These are phyloP conservation scores for Acrobasis consociella DNA, from an alignment of 2,888 invertebrate genomes.

Conservation along the genomic window DNA sequence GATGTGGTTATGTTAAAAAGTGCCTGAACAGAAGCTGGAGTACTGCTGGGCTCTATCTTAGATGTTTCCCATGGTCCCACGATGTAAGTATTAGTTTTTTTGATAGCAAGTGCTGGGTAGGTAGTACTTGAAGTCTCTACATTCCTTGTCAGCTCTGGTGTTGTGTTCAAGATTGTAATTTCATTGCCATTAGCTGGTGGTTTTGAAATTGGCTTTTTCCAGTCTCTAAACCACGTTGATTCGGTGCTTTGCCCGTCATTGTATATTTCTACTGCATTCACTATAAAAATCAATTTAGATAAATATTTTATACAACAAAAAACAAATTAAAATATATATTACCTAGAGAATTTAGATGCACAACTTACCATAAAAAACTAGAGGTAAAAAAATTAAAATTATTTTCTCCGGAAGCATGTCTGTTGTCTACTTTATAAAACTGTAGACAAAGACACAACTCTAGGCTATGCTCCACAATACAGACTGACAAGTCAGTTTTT, in stretches of 20 bases:
- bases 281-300: slow-evolving; percentile 27
- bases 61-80: background rate
- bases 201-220: slow-evolving; percentile 4
- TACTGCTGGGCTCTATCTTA: background rate
- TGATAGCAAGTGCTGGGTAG: background rate
- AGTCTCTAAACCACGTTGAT: slow-evolving; percentile 3
- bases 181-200: background rate
- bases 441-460: slow-evolving; percentile 5
- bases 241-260: slow-evolving; percentile 6
- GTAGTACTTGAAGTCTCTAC: background rate
- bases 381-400: slow-evolving; percentile 41
- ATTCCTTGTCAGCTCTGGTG: background rate
- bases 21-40: background rate
- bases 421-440: slow-evolving; percentile 7
- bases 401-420: slow-evolving; percentile 37
- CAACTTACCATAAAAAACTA: slow-evolving; percentile 27
- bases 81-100: background rate
- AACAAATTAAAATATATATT: background rate
- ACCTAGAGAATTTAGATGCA: background rate
- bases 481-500: background rate
- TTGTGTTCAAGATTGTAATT: background rate
- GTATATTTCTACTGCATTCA: slow-evolving; percentile 26
- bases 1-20: background rate
- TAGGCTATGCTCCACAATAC: background rate
- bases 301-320: slow-evolving; percentile 2